Percentiles rank a stretch among this genome's conserved stretches.
These are phyloP conservation scores for Drosophila cognata DNA, from an alignment of 2,888 invertebrate species.

Conservation along the genomic window DNA sequence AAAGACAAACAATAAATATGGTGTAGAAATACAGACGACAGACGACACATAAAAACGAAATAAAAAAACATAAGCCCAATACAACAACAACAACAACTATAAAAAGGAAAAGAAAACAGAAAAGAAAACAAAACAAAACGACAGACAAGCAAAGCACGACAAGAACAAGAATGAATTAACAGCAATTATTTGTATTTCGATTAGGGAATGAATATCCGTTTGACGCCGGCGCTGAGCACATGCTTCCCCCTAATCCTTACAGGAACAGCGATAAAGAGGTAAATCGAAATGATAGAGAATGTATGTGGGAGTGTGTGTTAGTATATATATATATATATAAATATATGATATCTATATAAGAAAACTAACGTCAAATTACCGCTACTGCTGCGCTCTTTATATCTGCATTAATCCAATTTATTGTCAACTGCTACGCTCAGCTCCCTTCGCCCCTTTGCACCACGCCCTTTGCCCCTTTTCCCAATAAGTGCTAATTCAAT, in stretches of 20 bases:
- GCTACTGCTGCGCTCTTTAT: slow-evolving; percentile 17
- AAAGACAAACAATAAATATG: slow-evolving; percentile 7
- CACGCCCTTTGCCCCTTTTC: neutral
- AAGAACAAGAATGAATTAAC: slow-evolving; percentile 21
- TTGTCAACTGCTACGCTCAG: slow-evolving; percentile 21
- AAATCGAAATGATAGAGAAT: neutral
- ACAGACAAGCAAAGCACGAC: neutral
- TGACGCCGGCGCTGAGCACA: slow-evolving; percentile 17
- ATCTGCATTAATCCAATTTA: slow-evolving; percentile 74
- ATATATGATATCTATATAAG: too few relatives aligned
- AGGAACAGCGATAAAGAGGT: neutral
- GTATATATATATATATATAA: neutral
- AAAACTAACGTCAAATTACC: too few relatives aligned
- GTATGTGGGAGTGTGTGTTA: neutral
- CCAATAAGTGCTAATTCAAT: slow-evolving; percentile 61
- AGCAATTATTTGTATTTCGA: slow-evolving; percentile 54
- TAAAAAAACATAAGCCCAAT: neutral
- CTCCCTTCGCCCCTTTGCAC: neutral
- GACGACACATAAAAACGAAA: slow-evolving; percentile 14
- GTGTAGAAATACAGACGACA: slow-evolving; percentile 8
- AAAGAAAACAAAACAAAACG: neutral
- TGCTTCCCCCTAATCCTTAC: neutral
- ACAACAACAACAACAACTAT: neutral
- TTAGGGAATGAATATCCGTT: slow-evolving; percentile 39
- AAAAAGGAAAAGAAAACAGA: neutral